phyloP scores from a whole-genome alignment of 2,888 invertebrate species.

The Drosophila paranaensis region DNA sequence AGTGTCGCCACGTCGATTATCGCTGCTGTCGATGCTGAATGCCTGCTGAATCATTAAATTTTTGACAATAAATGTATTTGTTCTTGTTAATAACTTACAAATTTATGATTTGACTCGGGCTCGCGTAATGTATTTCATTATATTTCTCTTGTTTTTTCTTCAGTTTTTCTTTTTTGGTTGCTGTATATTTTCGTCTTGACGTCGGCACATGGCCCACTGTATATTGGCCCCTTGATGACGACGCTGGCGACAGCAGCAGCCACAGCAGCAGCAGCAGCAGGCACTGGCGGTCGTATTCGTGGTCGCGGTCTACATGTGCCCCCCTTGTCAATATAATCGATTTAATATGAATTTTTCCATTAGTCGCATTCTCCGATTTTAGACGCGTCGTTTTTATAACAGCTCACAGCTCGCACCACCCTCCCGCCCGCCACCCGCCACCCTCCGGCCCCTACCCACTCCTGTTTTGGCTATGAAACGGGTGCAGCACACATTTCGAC shows the following conservation, averaged over 20 bases:
- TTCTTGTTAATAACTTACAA: slow-evolving; percentile 63
- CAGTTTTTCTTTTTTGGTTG: slow-evolving; percentile 1
- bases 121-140: slow-evolving; percentile 9
- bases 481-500: slow-evolving; percentile 22
- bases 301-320: slow-evolving; percentile 28
- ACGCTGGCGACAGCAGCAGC: slow-evolving; percentile 37
- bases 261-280: not conserved
- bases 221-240: slow-evolving; percentile 33
- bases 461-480: not conserved
- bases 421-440: not conserved
- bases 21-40: slow-evolving; percentile 1
- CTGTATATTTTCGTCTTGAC: slow-evolving; percentile 21
- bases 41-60: slow-evolving; percentile 48
- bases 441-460: not conserved
- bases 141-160: not conserved
- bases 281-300: slow-evolving; percentile 5
- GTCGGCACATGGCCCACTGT: slow-evolving; percentile 40
- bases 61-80: slow-evolving; percentile 53
- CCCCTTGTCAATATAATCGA: slow-evolving; percentile 82
- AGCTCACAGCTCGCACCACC: slow-evolving; percentile 19
- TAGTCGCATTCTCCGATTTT: slow-evolving; percentile 79
- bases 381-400: slow-evolving; percentile 60
- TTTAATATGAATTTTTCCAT: slow-evolving; percentile 84
- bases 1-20: slow-evolving; percentile 54
- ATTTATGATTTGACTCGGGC: slow-evolving; percentile 60